Percentiles rank a stretch among this genome's conserved stretches.
These are phyloP conservation scores for Origma solitaria DNA, from an alignment of 2,113 vertebrate genomes.

Conservation along the genomic window DNA sequence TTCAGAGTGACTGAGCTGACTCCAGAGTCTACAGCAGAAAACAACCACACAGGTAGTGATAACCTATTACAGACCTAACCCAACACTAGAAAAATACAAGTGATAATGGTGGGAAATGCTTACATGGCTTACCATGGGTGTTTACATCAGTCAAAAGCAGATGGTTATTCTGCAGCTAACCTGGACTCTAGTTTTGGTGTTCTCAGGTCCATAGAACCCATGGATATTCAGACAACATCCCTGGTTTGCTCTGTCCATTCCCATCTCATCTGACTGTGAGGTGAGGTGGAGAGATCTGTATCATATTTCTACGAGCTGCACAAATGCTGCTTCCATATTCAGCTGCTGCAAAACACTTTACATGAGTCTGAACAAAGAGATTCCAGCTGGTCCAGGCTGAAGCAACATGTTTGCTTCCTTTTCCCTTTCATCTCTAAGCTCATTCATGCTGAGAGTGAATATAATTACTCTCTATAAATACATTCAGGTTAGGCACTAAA, in stretches of 20 bases:
- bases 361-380: conserved; percentile 58
- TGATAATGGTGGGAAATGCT: not conserved
- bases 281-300: conserved; percentile 4
- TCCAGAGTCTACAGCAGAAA: not conserved
- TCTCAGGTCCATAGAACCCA: not conserved
- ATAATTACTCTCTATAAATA: conserved; percentile 63
- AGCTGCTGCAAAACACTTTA: conserved; percentile 56
- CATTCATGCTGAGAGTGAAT: conserved; percentile 59
- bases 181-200: not conserved
- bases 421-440: conserved; percentile 61
- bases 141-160: not conserved
- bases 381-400: conserved; percentile 63
- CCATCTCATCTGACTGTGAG: conserved; percentile 22
- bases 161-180: not conserved
- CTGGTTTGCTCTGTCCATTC: not conserved
- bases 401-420: conserved; percentile 65
- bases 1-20: not conserved
- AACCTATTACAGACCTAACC: not conserved
- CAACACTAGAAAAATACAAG: not conserved
- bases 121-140: not conserved
- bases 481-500: conserved; percentile 66
- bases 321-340: conserved; percentile 38
- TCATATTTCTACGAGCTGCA: not conserved
- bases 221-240: not conserved
- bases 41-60: not conserved